These are phyloP conservation scores for Parasteatoda tepidariorum DNA, from an alignment of 1,140 invertebrate species.

Conservation along the genomic window DNA sequence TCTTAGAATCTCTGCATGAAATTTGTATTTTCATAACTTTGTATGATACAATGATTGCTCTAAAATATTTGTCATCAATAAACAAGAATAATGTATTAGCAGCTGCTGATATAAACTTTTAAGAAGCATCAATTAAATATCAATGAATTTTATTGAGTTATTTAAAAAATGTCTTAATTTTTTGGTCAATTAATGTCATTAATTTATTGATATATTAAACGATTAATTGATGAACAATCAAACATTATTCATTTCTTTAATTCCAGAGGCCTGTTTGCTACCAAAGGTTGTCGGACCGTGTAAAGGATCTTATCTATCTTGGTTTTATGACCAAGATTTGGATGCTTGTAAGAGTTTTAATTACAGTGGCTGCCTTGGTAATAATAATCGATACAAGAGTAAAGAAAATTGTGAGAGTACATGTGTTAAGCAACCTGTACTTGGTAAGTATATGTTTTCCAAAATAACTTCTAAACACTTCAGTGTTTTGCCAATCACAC, in stretches of 20 bases:
- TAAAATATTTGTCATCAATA: too few species aligned
- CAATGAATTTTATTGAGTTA: neutral
- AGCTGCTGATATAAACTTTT: too few species aligned
- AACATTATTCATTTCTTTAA: neutral
- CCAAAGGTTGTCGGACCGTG: conserved; percentile 88
- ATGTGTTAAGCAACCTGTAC: conserved; percentile 60
- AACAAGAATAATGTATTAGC: too few species aligned
- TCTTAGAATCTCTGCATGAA: too few species aligned
- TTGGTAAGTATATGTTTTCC: conserved; percentile 45
- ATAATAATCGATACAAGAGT: conserved; percentile 86
- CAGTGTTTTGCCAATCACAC: too few species aligned
- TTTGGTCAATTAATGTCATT: too few species aligned
- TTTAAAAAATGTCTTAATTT: neutral
- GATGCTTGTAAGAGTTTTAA: conserved; percentile 80
- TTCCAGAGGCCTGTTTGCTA: conserved; percentile 81
- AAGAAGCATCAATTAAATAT: neutral
- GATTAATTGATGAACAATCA: too few species aligned
- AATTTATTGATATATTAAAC: too few species aligned
- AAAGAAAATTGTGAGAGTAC: conserved; percentile 78
- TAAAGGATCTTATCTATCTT: conserved; percentile 80
- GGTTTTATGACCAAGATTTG: conserved; percentile 82
- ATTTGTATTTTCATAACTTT: too few species aligned
- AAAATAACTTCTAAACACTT: too few species aligned
- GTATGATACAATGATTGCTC: too few species aligned
- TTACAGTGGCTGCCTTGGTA: conserved; percentile 92